Base-by-base conservation (phyloP, 2,113 vertebrate species). In the Cariama cristata region DNA sequence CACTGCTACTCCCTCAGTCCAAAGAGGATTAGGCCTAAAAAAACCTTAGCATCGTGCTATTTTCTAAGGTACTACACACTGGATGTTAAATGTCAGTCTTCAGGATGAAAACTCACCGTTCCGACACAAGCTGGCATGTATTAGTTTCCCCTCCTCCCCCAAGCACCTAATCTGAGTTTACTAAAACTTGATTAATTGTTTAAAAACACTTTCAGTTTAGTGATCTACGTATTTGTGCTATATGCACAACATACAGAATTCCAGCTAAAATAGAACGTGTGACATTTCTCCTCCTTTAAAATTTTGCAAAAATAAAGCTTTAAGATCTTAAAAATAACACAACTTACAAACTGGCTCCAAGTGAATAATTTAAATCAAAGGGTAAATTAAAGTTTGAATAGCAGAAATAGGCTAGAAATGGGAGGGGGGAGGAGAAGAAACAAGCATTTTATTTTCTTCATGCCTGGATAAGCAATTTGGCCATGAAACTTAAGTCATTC, bases 381-480 rank as follows among this genome's bases (percentile, higher is more conserved):
- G 35, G 40, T 62, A 95, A 90, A 60, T 56, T 71, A 87, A 93
- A 92, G 33, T 89, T 90, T 95, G 95, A 85, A 71, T 72, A 92
- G 40, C 56, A 90, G 93, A 92, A 88, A 81, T 56, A 80, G 90
- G 28, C 53, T 86, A 72, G n/a, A 88, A 77, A 55, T 9, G 50
- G 18, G 53, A 55, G 7, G 52, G 73, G 6, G 11, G 1, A 60
- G n/a, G 35, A 77, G 88, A 79, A 91, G 64, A 97, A 95, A 92
- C 40, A 30, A 87, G 77, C 49, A 88, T 95, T 98, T 93, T 74
- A 73, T 97, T 98, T 96, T 97, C 86, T 97, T 98, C 93, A 96
- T 98, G 96, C 97, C 96, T 98, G 95, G 96, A 93, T 98, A 98
- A 98, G 97, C 98, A 98, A 98, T 98, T 96, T 97, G 95, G 97